These are phyloP conservation scores for Eristalis arbustorum DNA, from an alignment of 2,888 invertebrate species.

Conservation along the genomic window DNA sequence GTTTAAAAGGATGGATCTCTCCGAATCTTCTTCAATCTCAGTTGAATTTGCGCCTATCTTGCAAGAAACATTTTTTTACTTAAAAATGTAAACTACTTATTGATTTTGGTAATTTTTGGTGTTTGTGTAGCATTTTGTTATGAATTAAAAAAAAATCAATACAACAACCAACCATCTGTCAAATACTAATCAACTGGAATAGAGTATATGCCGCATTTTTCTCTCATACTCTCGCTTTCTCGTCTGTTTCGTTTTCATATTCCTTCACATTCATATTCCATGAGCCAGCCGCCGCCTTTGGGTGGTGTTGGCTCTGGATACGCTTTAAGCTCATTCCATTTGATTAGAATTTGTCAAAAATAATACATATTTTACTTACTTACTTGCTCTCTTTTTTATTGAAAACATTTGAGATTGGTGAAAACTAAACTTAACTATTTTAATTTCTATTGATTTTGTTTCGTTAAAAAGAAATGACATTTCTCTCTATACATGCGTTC, in stretches of 20 bases:
- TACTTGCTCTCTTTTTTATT: constrained; percentile 69
- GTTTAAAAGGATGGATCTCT: too few species aligned
- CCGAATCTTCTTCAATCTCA: constrained; percentile 43
- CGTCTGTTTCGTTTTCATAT: neutral
- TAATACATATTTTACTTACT: constrained; percentile 53
- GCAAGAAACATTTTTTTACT: constrained; percentile 62
- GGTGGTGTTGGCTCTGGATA: neutral
- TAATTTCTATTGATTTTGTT: constrained; percentile 38
- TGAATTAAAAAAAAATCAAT: constrained; percentile 70
- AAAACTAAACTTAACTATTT: constrained; percentile 68
- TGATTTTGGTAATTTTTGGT: constrained; percentile 74
- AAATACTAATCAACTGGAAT: constrained; percentile 59
- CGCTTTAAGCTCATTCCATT: constrained; percentile 54
- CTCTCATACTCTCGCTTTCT: neutral
- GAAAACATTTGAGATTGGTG: constrained; percentile 70
- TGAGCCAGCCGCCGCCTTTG: neutral
- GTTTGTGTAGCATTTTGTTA: constrained; percentile 77
- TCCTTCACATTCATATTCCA: neutral
- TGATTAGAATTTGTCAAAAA: constrained; percentile 47
- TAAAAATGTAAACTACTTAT: constrained; percentile 65
- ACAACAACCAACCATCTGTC: constrained; percentile 35
- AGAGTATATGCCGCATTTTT: constrained; percentile 22
- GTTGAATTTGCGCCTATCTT: constrained; percentile 59
- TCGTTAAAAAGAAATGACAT: constrained; percentile 65
- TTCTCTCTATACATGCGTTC: constrained; percentile 53